These are phyloP conservation scores for Crotalus horridus DNA, from an alignment of 2,113 vertebrate genomes.

Conservation along the genomic window DNA sequence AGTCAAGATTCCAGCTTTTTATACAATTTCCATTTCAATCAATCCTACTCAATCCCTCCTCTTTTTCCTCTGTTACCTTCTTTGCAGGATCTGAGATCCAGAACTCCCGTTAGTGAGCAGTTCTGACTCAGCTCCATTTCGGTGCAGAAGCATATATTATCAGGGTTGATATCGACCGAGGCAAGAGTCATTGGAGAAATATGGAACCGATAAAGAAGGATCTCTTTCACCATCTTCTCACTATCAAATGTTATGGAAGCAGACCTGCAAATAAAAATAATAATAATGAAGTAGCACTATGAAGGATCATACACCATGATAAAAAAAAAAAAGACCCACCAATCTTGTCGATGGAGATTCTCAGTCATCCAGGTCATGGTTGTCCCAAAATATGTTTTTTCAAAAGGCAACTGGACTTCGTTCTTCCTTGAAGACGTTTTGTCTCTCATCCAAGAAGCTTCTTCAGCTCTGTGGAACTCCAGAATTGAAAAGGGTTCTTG, in stretches of 20 bases:
- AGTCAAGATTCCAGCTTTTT: neutral
- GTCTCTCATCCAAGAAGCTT: too few relatives aligned
- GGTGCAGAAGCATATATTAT: slow-evolving; percentile 85
- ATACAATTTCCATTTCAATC: neutral
- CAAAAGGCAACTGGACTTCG: neutral
- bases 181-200: slow-evolving; percentile 76
- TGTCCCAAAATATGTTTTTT: neutral
- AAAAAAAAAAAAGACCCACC: neutral
- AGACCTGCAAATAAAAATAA: slow-evolving; percentile 72
- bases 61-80: slow-evolving; percentile 55
- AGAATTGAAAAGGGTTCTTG: too few relatives aligned
- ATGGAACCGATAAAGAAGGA: slow-evolving; percentile 79
- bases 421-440: neutral
- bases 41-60: neutral
- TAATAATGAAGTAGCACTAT: neutral
- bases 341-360: neutral
- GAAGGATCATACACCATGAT: neutral
- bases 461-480: too few relatives aligned
- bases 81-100: slow-evolving; percentile 82
- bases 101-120: slow-evolving; percentile 78
- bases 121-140: slow-evolving; percentile 65
- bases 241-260: slow-evolving; percentile 74
- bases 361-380: neutral
- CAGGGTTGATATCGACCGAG: slow-evolving; percentile 72
- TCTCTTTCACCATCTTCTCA: slow-evolving; percentile 76